A percentile compares a stretch with the other conserved stretches of the same genome.
Evolutionary conservation across 2,113 vertebrate genomes (phyloP).

Genomic region (Catharus fuscescens): DNA sequence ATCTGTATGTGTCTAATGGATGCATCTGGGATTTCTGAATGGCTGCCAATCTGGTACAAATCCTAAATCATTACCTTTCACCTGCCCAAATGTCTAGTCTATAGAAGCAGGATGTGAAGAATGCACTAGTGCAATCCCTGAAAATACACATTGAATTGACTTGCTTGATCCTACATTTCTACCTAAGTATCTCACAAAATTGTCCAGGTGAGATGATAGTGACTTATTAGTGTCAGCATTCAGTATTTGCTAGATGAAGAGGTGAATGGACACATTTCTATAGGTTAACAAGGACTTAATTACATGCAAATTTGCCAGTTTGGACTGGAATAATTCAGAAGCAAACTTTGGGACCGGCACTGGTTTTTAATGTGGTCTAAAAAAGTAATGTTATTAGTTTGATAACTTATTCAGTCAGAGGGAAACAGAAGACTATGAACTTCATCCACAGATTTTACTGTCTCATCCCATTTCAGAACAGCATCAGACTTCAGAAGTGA

Average conservation of each 20-base stretch:
- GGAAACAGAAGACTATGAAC: constrained; percentile 22
- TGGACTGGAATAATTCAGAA: background rate
- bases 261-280: background rate
- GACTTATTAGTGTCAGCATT: background rate
- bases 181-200: background rate
- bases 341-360: background rate
- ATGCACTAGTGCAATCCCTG: background rate
- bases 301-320: background rate
- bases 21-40: background rate
- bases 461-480: constrained; percentile 27
- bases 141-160: background rate
- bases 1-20: background rate
- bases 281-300: background rate
- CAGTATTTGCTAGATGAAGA: background rate
- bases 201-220: background rate
- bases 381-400: background rate
- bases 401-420: constrained; percentile 42
- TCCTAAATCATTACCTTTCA: background rate
- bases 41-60: background rate
- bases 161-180: background rate
- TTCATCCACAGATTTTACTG: constrained; percentile 45
- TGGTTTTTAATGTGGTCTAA: constrained; percentile 18
- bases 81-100: background rate
- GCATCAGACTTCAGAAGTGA: background rate
- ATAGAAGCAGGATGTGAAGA: background rate